Percentiles rank a stretch among this genome's conserved stretches.
Conservation (phyloP, 2,797 vertebrate genomes). For the Synaphobranchus kaupii region DNA sequence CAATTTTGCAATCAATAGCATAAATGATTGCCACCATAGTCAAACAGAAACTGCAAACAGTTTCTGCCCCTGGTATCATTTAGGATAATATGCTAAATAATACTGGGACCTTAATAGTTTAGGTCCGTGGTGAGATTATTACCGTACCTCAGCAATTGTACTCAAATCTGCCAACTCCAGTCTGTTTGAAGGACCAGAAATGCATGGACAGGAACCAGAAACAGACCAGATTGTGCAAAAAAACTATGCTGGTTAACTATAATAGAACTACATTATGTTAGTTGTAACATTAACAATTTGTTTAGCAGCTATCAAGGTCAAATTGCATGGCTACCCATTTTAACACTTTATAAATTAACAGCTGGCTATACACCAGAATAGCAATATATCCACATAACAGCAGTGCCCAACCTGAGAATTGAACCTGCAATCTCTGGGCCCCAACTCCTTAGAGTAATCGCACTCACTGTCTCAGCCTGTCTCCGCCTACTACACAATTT, state of each 20-base stretch:
- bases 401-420: neutral
- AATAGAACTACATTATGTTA: neutral
- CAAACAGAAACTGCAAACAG: neutral
- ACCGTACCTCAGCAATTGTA: neutral
- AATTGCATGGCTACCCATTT: neutral
- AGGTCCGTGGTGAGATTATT: neutral
- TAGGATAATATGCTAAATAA: too few relatives aligned
- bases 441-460: neutral
- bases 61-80: neutral
- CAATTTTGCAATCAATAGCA: slow-evolving; percentile 11
- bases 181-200: neutral
- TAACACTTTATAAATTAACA: neutral
- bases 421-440: neutral
- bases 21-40: neutral
- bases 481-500: too few relatives aligned
- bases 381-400: neutral
- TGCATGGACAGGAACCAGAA: neutral
- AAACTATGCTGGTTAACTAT: neutral
- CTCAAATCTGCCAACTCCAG: neutral
- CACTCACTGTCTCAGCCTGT: too few relatives aligned
- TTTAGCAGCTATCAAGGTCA: neutral
- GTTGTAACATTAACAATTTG: neutral
- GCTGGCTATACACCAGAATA: neutral
- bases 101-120: neutral
- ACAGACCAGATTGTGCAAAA: neutral